Percentiles rank a stretch among this genome's conserved stretches.
phyloP scores from a whole-genome alignment of 2,113 vertebrate species.

The Oreamnos americanus region DNA sequence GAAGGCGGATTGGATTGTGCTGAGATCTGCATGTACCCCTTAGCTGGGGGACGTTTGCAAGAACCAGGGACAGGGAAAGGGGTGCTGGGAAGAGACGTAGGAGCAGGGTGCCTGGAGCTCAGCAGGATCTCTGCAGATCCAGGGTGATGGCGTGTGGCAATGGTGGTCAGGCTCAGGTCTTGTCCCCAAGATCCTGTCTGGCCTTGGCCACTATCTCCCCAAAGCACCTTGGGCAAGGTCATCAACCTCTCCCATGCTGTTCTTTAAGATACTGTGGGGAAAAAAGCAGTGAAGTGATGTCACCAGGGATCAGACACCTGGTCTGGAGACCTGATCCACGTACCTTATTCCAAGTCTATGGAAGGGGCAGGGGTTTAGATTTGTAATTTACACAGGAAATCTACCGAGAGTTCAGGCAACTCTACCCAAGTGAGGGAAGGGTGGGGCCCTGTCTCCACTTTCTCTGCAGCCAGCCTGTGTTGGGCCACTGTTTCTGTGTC shows the following conservation, averaged over 20 bases:
- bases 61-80: background rate
- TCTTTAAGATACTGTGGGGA: background rate
- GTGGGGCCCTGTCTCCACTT: background rate
- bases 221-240: background rate
- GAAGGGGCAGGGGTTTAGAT: background rate
- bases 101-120: background rate
- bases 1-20: background rate
- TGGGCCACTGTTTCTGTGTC: background rate
- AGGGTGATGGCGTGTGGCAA: background rate
- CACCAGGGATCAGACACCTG: background rate
- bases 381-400: background rate
- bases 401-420: background rate
- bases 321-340: background rate
- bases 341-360: background rate
- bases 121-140: rapidly evolving
- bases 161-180: background rate
- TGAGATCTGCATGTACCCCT: background rate
- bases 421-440: background rate
- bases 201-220: background rate
- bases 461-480: background rate
- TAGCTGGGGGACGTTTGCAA: background rate
- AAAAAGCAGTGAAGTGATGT: background rate
- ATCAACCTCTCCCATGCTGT: background rate
- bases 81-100: background rate
- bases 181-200: background rate